A percentile compares a stretch with the other conserved stretches of the same genome.
These are phyloP conservation scores for Cremastobaeus sp. DNA, from an alignment of 2,888 invertebrate species.

Conservation along the genomic window DNA sequence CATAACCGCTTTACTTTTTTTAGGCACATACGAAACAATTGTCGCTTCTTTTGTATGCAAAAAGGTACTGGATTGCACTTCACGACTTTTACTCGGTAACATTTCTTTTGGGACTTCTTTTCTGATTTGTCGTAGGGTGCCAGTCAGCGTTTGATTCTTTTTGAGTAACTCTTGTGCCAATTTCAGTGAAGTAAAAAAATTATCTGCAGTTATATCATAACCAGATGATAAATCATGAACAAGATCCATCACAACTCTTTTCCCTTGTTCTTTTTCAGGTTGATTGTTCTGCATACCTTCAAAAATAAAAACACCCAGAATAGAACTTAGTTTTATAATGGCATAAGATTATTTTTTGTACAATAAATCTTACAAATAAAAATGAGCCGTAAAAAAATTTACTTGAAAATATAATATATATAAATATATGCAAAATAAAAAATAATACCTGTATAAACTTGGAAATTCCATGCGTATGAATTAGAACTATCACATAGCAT, in stretches of 20 bases:
- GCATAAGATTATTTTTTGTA: too few species aligned
- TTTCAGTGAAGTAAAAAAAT: constrained; percentile 30
- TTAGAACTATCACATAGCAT: constrained; percentile 29
- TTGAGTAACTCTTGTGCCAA: constrained; percentile 11
- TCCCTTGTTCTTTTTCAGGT: constrained; percentile 31
- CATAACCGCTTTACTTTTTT: constrained; percentile 11
- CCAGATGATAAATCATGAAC: constrained; percentile 5
- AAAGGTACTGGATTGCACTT: constrained; percentile 17
- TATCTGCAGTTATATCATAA: constrained; percentile 23
- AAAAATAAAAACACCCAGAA: too few species aligned
- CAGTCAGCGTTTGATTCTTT: constrained; percentile 12
- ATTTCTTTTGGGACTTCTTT: constrained; percentile 26
- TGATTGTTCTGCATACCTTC: constrained; percentile 14
- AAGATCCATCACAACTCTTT: constrained; percentile 24
- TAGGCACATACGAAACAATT: constrained; percentile 30
- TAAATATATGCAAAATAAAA: constrained; percentile 3
- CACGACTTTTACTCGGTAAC: constrained; percentile 17
- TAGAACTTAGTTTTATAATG: too few species aligned
- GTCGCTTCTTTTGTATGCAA: constrained; percentile 14
- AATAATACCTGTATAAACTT: constrained; percentile 47
- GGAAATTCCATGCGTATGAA: constrained; percentile 42
- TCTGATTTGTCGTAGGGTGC: constrained; percentile 18
- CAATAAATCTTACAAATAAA: constrained; percentile 2
- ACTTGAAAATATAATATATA: constrained; percentile 6
- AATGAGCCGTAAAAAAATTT: not conserved